A percentile compares a stretch with the other conserved stretches of the same genome.
These are phyloP conservation scores for Galerucella calmariensis DNA, from an alignment of 2,888 invertebrate species.

Conservation along the genomic window DNA sequence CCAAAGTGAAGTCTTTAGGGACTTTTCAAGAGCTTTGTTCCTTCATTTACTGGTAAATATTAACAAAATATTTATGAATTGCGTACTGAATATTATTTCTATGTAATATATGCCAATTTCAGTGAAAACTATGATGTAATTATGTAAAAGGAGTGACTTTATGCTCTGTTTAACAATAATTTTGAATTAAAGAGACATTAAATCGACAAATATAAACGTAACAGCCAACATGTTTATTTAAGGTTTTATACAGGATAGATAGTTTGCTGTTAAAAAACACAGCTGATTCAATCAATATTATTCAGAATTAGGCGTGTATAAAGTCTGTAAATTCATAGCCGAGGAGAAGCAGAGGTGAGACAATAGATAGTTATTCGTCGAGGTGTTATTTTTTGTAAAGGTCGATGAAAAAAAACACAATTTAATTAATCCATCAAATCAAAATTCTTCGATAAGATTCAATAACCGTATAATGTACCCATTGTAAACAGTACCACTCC, in stretches of 20 bases:
- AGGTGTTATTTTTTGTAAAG: too few species aligned
- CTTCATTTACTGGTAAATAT: too few species aligned
- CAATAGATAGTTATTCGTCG: too few species aligned
- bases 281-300: too few species aligned
- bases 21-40: too few species aligned
- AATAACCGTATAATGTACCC: not conserved
- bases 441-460: not conserved
- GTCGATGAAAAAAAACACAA: too few species aligned
- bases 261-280: too few species aligned
- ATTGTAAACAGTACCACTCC: slow-evolving; percentile 4
- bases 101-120: not conserved
- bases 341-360: too few species aligned
- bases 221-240: not conserved
- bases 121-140: not conserved
- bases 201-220: not conserved
- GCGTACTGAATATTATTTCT: not conserved
- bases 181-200: not conserved
- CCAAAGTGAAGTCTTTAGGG: too few species aligned
- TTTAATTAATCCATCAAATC: not conserved
- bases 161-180: slow-evolving; percentile 1
- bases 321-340: too few species aligned
- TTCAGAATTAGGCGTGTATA: too few species aligned
- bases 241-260: not conserved
- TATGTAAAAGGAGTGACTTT: not conserved
- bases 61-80: too few species aligned